Evolutionary conservation across 1,140 invertebrate species (phyloP).

Genomic region (Micrasema longulum): DNA sequence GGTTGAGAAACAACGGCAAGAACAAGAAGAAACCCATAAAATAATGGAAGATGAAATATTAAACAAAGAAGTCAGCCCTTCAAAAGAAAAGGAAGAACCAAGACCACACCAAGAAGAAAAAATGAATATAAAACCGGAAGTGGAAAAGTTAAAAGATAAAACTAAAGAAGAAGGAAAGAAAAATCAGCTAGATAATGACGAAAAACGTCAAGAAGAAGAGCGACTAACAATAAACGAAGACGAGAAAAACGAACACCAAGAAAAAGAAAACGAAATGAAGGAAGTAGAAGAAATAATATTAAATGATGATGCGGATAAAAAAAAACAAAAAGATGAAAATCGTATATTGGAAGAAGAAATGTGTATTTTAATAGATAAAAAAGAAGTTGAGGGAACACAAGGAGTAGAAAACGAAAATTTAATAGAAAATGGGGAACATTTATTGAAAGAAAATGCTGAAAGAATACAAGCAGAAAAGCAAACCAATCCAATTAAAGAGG

Average conservation of each 20-base stretch:
- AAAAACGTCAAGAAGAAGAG: slow-evolving; percentile 29
- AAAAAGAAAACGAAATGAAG: slow-evolving; percentile 26
- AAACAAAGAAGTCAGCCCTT: slow-evolving; percentile 17
- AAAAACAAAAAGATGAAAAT: background rate
- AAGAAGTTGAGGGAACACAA: slow-evolving; percentile 26
- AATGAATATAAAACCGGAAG: background rate
- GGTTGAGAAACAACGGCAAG: slow-evolving; percentile 1
- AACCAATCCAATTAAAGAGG: slow-evolving; percentile 38
- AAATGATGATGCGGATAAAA: slow-evolving; percentile 41
- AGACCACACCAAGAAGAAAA: background rate
- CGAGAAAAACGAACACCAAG: slow-evolving; percentile 17
- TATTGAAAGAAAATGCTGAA: too few relatives aligned
- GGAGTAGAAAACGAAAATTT: slow-evolving; percentile 17
- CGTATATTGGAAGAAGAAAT: too few relatives aligned
- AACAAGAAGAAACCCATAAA: slow-evolving; percentile 2
- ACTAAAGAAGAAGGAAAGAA: background rate
- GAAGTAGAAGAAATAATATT: slow-evolving; percentile 7
- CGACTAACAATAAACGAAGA: slow-evolving; percentile 15
- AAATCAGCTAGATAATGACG: background rate
- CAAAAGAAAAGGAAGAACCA: too few relatives aligned
- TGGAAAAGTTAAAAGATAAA: background rate
- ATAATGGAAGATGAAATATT: slow-evolving; percentile 46
- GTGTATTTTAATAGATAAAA: background rate
- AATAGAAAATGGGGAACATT: too few relatives aligned
- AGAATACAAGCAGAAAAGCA: too few relatives aligned